Base-by-base conservation (phyloP, 2,888 invertebrate species). In the Rambutsinella grinnellia region DNA sequence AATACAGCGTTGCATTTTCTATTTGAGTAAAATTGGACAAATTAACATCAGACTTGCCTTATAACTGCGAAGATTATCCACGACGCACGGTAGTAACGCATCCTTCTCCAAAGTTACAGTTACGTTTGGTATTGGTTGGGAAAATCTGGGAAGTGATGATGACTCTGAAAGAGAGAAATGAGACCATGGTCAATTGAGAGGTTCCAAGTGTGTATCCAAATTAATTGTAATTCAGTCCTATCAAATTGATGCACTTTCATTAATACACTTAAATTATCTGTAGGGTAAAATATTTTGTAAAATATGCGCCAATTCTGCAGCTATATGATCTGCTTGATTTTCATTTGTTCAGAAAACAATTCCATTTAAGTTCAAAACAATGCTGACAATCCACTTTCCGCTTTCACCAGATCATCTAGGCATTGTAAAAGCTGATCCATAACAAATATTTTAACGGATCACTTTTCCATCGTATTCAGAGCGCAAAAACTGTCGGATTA, bases 21-120 rank as follows among this genome's bases (percentile, higher is more conserved):
- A n/a, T n/a, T n/a, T n/a, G n/a, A n/a, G n/a, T n/a, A n/a, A n/a
- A n/a, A n/a, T n/a, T n/a, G n/a, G n/a, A n/a, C n/a, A n/a, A n/a
- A n/a, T n/a, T 44, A 10, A 8, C 8, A 6, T 19, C 15, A 26
- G 10, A 27, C 26, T 89, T 89, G 94, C 95, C 92, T 95, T 94
- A 87, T 93, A 95, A 82, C 91, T 91, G 85, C 92, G 91, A 78
- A 96, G 90, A 88, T 95, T 95, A 87, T 95, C 94, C 71, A 96
- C 94, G 84, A 94, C 93, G 87, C 96, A 96, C 70, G 94, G 93
- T 79, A 96, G 89, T 27, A 95, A 89, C 23, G 95, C 95, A 87
- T 96, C 95, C 61, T 94, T 89, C 27, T 95, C 95, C 65, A 94
- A 91, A 53, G 94, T 94, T 82, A 95, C 95, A 23, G 96, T 96